phyloP scores from a whole-genome alignment of 2,888 invertebrate species.

The Mamestra brassicae region DNA sequence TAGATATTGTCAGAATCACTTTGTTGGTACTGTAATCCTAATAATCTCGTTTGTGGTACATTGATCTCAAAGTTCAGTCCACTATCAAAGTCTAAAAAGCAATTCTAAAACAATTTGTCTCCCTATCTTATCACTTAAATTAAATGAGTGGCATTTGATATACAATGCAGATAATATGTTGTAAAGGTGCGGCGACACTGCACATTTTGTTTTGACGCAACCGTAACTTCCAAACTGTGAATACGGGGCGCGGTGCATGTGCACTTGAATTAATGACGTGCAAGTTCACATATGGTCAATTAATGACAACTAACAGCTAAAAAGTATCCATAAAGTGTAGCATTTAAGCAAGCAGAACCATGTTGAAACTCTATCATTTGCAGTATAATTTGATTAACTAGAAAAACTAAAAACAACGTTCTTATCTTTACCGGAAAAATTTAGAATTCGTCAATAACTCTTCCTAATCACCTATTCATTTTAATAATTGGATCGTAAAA shows the following conservation, averaged over 20 bases:
- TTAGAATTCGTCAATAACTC: background rate
- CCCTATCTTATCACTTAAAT: slow-evolving; percentile 43
- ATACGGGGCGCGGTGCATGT: slow-evolving; percentile 44
- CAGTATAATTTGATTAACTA: background rate
- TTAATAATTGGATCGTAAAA: slow-evolving; percentile 32
- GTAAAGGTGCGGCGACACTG: slow-evolving; percentile 47
- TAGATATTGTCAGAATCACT: background rate
- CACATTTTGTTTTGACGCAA: slow-evolving; percentile 16
- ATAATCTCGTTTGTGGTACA: background rate
- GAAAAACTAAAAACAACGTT: background rate
- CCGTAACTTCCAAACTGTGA: slow-evolving; percentile 45
- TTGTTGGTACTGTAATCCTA: background rate
- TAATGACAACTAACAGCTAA: slow-evolving; percentile 31
- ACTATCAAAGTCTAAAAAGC: slow-evolving; percentile 4
- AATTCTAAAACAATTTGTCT: background rate
- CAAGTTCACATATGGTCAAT: slow-evolving; percentile 51
- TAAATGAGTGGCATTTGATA: slow-evolving; percentile 43
- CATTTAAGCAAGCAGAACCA: background rate
- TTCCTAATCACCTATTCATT: background rate
- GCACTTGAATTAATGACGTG: slow-evolving; percentile 58
- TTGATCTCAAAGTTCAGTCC: slow-evolving; percentile 4
- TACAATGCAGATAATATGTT: slow-evolving; percentile 30
- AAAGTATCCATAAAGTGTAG: background rate
- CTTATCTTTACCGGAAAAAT: slow-evolving; percentile 1
- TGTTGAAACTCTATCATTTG: background rate